Evolutionary conservation across 2,797 vertebrate species (phyloP), one percentile per base, ranked within the genome.

Genomic region (Gadopsis marmoratus): DNA sequence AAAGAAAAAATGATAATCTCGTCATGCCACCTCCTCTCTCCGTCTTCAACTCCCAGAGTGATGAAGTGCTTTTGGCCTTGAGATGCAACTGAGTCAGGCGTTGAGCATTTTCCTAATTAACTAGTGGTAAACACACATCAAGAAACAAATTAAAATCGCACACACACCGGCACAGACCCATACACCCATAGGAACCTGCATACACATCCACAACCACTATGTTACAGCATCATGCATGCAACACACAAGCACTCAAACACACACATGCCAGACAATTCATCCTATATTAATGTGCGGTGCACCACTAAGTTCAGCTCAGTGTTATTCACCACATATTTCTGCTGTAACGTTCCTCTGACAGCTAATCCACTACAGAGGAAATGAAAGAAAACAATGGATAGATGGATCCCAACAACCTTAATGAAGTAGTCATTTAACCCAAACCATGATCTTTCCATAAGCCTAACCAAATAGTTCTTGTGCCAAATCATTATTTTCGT

Each of bases 91-190:
- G 63, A 83, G 56, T 78, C 63, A 79, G 41, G 41, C 43, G 3
- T 41, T 45, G 64, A 76, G 51, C 59, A 69, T 73, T 88, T 88
- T 86, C 51, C 82, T 90, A 91, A 91, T 90, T 77, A 93, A 73
- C 71, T 71, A 23, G 55, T 70, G 71, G 69, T 63, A 76, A 83
- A 82, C 69, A 78, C 21, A 83, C 54, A 82, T 23, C 9, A 31
- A 43, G 4, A 43, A n/a, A n/a, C 43, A 71, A 55, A 79, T 76
- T n/a, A 64, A 50, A 67, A 65, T 26, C 37, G 23, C 41, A 33
- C 33, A 12, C 39, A 21, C 53, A 6, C 5, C 55, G 17, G 55
- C 29, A 61, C 10, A 39, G 48, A 51, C 13, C 41, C 29, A 39
- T 29, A 45, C 4, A 39, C 13, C 13, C 21, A 6, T 45, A 59